These are phyloP conservation scores for Pempheris klunzingeri DNA, from an alignment of 2,797 vertebrate species.

Conservation along the genomic window DNA sequence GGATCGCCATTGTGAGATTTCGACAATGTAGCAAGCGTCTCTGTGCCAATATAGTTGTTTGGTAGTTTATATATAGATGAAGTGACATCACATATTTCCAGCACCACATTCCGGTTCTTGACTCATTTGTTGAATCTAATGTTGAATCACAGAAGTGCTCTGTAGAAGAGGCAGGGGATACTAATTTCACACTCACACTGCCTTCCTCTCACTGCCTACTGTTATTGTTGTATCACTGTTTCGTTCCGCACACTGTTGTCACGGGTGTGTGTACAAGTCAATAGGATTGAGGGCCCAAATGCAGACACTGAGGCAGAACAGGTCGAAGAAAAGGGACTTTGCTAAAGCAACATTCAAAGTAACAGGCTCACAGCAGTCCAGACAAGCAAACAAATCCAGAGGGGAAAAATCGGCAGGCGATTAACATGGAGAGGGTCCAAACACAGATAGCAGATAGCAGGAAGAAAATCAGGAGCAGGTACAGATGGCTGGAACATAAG, in stretches of 20 bases:
- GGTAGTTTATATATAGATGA: neutral
- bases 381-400: neutral
- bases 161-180: neutral
- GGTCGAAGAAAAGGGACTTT: neutral
- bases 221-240: neutral
- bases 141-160: neutral
- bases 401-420: neutral
- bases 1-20: neutral
- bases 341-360: neutral
- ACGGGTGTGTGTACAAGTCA: neutral
- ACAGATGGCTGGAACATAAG: neutral
- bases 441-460: neutral
- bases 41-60: neutral
- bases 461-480: neutral
- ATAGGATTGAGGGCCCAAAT: neutral
- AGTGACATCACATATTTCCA: neutral
- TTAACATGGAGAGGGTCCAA: too few relatives aligned
- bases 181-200: neutral
- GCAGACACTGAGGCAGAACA: slow-evolving; percentile 7
- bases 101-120: neutral
- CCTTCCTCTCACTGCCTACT: neutral
- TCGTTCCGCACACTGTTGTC: neutral
- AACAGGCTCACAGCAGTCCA: neutral
- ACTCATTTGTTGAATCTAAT: too few relatives aligned
- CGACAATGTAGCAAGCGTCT: neutral